Base-by-base conservation (phyloP, 2,113 vertebrate species). In the Hemichromis elongatus region DNA sequence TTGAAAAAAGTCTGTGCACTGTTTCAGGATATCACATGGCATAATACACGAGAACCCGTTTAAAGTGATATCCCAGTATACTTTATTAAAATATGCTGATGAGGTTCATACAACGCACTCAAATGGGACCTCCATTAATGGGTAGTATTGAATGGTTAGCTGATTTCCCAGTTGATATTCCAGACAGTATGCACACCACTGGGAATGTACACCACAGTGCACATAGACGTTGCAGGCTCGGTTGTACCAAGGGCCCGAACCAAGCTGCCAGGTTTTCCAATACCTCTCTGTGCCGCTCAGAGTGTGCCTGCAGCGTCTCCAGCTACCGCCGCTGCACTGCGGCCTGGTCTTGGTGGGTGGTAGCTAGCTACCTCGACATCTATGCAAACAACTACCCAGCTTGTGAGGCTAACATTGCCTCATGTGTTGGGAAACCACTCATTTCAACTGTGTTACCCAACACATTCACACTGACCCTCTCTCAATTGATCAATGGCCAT, bases 181-280 rank as follows among this genome's bases (percentile, higher is more conserved):
- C 54, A 56, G 54, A 56, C 54, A 56, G 54, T 11, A 14, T 56
- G 54, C 50, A 47, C 52, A 56, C 54, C 54, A 14, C 6, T 8
- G 54, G 54, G 12, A 13, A 14, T 26, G 54, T 14, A 13, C 54
- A 55, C 0, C 21, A 26, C 54, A 56, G 54, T 0, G 21, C 54
- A 26, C 6, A 56, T 21, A 55, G 53, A 24, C 11, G 21, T 21
- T 55, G 53, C 21, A 56, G 54, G 54, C 54, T 26, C 54, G 14
- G 54, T 4, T 8, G 54, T 26, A 56, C 54, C 1, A 3, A 55
- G 2, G 21, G 6, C 53, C 53, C 53, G 0, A 0, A 55, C 53
- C 3, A 1, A 26, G 54, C 54, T 26, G 13, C 0, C 5, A 54
- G 52, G 19, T 53, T 53, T 21, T 11, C 52, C 53, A 24, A 5